Conservation (phyloP, 2,113 vertebrate genomes). For the Grus americana region DNA sequence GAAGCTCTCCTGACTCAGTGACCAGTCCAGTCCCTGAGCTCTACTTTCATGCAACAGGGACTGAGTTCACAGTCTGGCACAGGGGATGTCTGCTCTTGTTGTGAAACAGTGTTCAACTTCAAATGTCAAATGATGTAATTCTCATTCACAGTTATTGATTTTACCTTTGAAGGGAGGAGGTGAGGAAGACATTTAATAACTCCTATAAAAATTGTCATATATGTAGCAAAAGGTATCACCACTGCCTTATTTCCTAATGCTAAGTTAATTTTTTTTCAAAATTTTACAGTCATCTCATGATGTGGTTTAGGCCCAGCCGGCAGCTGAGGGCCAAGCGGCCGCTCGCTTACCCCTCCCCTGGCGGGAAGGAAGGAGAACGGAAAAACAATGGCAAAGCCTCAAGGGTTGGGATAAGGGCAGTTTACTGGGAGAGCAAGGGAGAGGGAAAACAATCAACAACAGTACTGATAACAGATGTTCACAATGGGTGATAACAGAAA, state of each 20-base stretch:
- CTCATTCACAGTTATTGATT: background rate
- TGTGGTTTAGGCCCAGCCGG: too few species aligned
- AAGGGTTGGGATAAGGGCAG: too few species aligned
- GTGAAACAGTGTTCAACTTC: background rate
- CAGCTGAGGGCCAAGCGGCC: too few species aligned
- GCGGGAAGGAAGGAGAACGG: too few species aligned
- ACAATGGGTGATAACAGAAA: too few species aligned
- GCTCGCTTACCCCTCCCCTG: too few species aligned
- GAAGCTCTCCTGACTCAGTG: background rate
- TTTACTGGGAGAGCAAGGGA: too few species aligned
- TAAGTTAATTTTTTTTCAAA: background rate
- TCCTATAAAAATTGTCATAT: background rate
- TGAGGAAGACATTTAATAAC: background rate
- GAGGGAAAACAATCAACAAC: too few species aligned
- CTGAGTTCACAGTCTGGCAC: slow-evolving; percentile 34
- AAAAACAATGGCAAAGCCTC: too few species aligned
- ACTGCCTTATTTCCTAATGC: background rate
- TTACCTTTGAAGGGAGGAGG: background rate
- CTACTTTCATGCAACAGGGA: background rate
- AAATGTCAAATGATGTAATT: slow-evolving; percentile 32
- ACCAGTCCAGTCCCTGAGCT: background rate
- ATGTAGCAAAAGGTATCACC: background rate
- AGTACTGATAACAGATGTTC: too few species aligned
- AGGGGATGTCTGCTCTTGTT: background rate
- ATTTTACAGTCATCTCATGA: background rate